These are phyloP conservation scores for Ditylenchus weischeri DNA, from an alignment of 2,888 invertebrate genomes.

Conservation along the genomic window DNA sequence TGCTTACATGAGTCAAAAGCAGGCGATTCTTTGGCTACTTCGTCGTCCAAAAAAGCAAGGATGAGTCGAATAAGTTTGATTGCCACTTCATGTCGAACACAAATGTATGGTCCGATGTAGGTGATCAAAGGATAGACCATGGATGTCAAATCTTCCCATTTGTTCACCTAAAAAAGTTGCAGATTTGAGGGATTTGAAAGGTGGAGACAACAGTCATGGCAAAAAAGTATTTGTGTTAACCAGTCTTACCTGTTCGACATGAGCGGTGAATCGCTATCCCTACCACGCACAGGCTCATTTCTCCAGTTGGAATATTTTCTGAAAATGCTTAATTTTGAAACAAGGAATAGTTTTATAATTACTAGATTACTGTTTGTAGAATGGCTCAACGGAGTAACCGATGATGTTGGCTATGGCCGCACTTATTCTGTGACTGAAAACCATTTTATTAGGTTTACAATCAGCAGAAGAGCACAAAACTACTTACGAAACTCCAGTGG, in stretches of 20 bases:
- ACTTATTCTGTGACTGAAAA: conserved; percentile 40
- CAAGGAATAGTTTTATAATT: not conserved
- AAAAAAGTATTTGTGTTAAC: not conserved
- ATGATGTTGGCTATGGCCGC: conserved; percentile 44
- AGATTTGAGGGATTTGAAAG: not conserved
- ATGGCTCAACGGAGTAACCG: conserved; percentile 41
- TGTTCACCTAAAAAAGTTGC: conserved; percentile 24
- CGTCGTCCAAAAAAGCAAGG: conserved; percentile 61
- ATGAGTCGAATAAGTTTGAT: conserved; percentile 73
- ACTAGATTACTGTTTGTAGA: conserved; percentile 36
- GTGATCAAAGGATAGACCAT: conserved; percentile 77
- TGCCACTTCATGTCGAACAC: conserved; percentile 81
- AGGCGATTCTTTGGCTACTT: conserved; percentile 22
- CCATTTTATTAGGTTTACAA: not conserved
- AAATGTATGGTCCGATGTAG: conserved; percentile 80
- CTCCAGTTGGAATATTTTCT: conserved; percentile 22
- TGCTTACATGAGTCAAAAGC: conserved; percentile 11
- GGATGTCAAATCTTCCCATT: conserved; percentile 43
- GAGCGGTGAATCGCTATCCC: conserved; percentile 23
- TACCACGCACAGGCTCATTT: conserved; percentile 1
- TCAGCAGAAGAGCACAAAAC: conserved; percentile 38
- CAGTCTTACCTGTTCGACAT: conserved; percentile 8
- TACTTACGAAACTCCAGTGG: conserved; percentile 60
- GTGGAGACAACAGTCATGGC: not conserved
- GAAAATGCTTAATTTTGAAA: conserved; percentile 13